Conservation (phyloP, 2,113 vertebrate genomes). For the Ictidomys tridecemlineatus region DNA sequence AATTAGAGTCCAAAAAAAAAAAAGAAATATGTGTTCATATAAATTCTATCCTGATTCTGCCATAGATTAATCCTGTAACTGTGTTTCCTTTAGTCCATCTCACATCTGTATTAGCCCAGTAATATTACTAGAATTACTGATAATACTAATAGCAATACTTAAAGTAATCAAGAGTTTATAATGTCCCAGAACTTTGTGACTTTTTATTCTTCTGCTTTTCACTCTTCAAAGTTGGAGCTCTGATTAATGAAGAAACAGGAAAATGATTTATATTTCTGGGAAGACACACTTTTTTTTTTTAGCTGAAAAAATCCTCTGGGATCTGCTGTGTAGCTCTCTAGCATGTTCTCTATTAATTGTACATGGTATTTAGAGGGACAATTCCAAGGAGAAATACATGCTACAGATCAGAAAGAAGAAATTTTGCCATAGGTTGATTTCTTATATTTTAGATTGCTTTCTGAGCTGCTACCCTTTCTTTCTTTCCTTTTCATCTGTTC, state of each 20-base stretch:
- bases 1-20: not conserved
- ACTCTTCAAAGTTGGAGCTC: slow-evolving; percentile 43
- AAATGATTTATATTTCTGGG: slow-evolving; percentile 49
- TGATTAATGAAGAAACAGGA: slow-evolving; percentile 47
- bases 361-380: not conserved
- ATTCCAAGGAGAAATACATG: not conserved
- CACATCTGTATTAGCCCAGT: not conserved
- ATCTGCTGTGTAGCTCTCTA: slow-evolving; percentile 21
- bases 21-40: not conserved
- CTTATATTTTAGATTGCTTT: slow-evolving; percentile 46
- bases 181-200: not conserved
- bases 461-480: not conserved
- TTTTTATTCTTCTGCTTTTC: slow-evolving; percentile 51
- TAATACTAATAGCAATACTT: not conserved
- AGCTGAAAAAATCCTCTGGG: not conserved
- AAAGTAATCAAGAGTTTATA: slow-evolving; percentile 4
- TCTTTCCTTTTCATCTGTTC: not conserved
- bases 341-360: slow-evolving; percentile 1
- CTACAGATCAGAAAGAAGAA: slow-evolving; percentile 33
- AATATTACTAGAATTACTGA: not conserved
- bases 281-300: slow-evolving; percentile 28
- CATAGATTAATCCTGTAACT: not conserved
- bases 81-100: not conserved
- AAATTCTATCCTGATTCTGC: slow-evolving; percentile 21
- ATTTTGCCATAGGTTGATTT: slow-evolving; percentile 41